Evolutionary conservation across 1,140 invertebrate species (phyloP).

Genomic region (Druon quercuslanigerum): DNA sequence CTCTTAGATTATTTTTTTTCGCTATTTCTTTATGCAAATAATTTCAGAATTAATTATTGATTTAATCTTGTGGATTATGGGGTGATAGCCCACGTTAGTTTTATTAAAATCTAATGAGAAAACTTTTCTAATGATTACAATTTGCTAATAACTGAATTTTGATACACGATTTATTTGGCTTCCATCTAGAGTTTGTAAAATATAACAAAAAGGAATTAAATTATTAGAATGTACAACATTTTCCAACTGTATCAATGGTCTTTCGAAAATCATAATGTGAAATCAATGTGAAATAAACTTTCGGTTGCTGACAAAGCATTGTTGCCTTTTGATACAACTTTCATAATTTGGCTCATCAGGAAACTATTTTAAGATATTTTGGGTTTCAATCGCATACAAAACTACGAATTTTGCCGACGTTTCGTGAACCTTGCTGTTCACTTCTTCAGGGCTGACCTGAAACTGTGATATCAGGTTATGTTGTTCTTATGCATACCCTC

Average conservation of each 20-base stretch:
- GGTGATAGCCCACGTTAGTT: slow-evolving; percentile 79
- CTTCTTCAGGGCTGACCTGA: no score
- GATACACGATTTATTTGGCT: background rate
- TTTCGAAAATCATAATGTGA: slow-evolving; percentile 31
- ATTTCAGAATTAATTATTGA: slow-evolving; percentile 80
- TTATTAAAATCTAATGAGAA: background rate
- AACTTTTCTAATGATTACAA: no score
- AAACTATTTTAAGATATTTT: slow-evolving; percentile 6
- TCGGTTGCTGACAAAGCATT: slow-evolving; percentile 5
- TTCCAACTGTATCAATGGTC: slow-evolving; percentile 41
- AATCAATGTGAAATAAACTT: slow-evolving; percentile 33
- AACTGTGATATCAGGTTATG: no score
- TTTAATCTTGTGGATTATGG: slow-evolving; percentile 73
- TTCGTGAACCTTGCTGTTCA: no score
- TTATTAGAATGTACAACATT: slow-evolving; percentile 33
- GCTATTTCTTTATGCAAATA: slow-evolving; percentile 77
- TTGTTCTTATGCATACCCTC: no score
- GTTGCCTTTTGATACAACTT: slow-evolving; percentile 33
- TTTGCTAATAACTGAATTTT: background rate
- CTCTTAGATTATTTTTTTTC: slow-evolving; percentile 74
- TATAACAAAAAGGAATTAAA: slow-evolving; percentile 41
- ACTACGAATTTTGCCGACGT: no score
- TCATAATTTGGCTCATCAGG: background rate
- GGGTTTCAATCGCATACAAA: no score
- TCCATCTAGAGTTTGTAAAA: slow-evolving; percentile 40